These are phyloP conservation scores for Cavia aperea DNA, from an alignment of 2,113 vertebrate species.

Conservation along the genomic window DNA sequence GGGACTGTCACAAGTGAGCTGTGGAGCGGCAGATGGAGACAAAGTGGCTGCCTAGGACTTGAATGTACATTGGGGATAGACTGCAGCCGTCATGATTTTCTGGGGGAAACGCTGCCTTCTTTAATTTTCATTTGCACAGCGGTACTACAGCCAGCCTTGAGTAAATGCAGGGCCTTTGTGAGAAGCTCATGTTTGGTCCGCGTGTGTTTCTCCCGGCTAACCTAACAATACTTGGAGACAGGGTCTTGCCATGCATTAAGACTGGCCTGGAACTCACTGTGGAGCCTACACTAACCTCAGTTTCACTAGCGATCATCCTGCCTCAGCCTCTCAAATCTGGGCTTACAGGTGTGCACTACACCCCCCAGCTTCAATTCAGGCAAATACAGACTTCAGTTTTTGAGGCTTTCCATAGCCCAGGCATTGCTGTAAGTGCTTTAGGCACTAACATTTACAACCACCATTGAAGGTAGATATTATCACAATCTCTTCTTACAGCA, in stretches of 20 bases:
- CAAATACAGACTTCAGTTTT: background rate
- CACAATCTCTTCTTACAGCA: background rate
- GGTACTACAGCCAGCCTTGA: conserved; percentile 94
- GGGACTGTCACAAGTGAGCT: conserved; percentile 89
- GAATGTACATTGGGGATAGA: conserved; percentile 87
- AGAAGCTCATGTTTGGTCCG: conserved; percentile 95
- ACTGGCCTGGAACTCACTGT: too few relatives aligned
- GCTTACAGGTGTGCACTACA: too few relatives aligned
- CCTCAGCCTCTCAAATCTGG: too few relatives aligned
- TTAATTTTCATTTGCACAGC: conserved; percentile 99
- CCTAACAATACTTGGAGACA: conserved; percentile 91
- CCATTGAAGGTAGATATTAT: background rate
- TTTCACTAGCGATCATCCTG: too few relatives aligned
- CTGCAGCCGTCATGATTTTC: conserved; percentile 90
- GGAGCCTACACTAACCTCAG: too few relatives aligned
- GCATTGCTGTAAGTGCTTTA: background rate
- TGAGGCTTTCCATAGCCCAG: background rate
- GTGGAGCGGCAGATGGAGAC: conserved; percentile 79
- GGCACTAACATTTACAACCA: background rate
- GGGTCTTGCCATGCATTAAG: too few relatives aligned
- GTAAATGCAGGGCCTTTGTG: conserved; percentile 94
- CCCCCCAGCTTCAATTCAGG: background rate
- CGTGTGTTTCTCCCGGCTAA: conserved; percentile 98
- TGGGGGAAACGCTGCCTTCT: conserved; percentile 94
- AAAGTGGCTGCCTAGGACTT: conserved; percentile 58